Base-by-base conservation (phyloP, 2,888 invertebrate genomes). In the Tridacna crocea region DNA sequence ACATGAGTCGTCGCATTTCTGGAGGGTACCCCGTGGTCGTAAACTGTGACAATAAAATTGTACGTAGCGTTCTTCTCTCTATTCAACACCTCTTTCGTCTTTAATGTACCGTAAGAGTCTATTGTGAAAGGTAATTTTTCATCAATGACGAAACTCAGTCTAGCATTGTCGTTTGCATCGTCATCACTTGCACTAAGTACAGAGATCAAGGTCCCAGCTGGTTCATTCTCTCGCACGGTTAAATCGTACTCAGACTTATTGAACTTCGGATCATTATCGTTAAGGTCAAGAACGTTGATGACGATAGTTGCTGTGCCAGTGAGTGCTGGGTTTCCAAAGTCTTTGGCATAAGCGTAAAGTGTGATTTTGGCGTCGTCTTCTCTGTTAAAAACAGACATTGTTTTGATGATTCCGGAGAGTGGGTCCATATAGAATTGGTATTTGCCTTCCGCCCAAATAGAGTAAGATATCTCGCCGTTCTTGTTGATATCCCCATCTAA, bases 121-220 rank as follows among this genome's bases (percentile, higher is more conserved):
- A 91, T 82, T 48, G 82, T 55, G 66, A 91, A 91, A 19, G 90
- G 90, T 22, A 86, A 77, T 13, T 72, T 74, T 13, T 75, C 72
- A 27, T 83, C 79, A 26, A 85, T 78, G 68, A 75, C 36, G 22
- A 85, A 82, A 36, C 82, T 79, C 6, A 90, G 60, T 55, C 72
- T 48, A 0, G 88, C 90, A 79, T 92, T 92, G 65, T 80, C 74
- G 19, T 88, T 91, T 15, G 36, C 47, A 80, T 93, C 92, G 8
- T 55, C 51, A 63, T 90, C 89, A 13, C 73, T 74, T 2, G 86
- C 88, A 10, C 55, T 77, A 19, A 88, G 77, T 26, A 55, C 55
- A 27, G 83, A 86, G 17, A 90, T 81, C 61, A 66, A 81, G 6
- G 83, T 72, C n/a, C 82, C 84, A 0, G 27, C 27, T n/a, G 81